Base-by-base conservation (phyloP, 2,888 invertebrate species). In the Drosophila maculinotata region DNA sequence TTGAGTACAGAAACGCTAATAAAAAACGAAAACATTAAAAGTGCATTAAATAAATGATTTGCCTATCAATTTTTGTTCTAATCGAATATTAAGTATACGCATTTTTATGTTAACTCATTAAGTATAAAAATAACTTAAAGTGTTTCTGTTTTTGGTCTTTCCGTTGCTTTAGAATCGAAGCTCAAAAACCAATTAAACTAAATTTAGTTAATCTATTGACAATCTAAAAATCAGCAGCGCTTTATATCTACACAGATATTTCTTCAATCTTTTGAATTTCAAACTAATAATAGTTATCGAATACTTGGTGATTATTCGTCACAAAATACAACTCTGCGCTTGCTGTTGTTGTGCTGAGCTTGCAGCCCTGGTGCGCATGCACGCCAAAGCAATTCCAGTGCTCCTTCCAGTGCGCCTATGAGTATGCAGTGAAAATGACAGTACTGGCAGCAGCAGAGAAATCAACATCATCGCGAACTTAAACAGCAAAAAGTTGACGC, bases 401-500 rank as follows among this genome's bases (percentile, higher is more conserved):
- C 39, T 35, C 58, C 58, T 83, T 83, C 88, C 88, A 69, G 59
- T 58, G 53, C 42, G 86, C 82, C 84, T 59, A 76, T 86, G 67
- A 88, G 82, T 88, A 83, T 83, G 83, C 88, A 75, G 78, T 84
- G 86, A 83, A 83, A 80, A 68, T 88, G 82, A 83, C 88, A 83
- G 82, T 63, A 84, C 79, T 67, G 64, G 69, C 79, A 79, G 71
- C 42, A 56, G 77, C 59, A 76, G 63, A 54, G 69, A 60, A 76
- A 79, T 82, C 88, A 82, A 82, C 88, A 87, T 69, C 56, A 53
- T 53, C 59, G 69, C 41, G 48, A 73, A 60, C 48, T 68, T 51
- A 64, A 62, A 65, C 33, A 52, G 79, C 58, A 52, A 77, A 79
- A 69, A 63, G 64, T 57, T 66, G 63, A 87, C 87, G 85, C 79